Base-by-base conservation (phyloP, 2,797 vertebrate species). In the Pachyuromys duprasi region DNA sequence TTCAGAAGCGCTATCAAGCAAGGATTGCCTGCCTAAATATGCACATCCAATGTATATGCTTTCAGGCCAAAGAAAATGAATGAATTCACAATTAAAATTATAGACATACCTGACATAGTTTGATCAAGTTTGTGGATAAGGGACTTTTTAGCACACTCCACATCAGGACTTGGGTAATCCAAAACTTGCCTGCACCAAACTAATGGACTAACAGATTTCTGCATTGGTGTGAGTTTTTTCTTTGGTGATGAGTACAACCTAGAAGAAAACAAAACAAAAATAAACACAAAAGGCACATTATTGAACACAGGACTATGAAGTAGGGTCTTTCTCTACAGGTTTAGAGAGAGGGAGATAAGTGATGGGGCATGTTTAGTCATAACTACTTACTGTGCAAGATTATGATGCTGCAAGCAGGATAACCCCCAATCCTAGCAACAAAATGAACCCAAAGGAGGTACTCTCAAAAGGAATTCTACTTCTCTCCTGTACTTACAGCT, bases 151-250 rank as follows among this genome's bases (percentile, higher is more conserved):
- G 99, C 99, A 95, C 99, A 99, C 98, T 99, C 99, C 98, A 99
- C 99, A 89, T 99, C 99, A 96, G 99, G 99, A 97, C 99, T 99
- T 94, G 99, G 99, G 98, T 99, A 99, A 98, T 99, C 99, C 96
- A 99, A 97, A 92, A 99, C 99, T 97, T 99, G 99, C 94, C 99
- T 99, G 98, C 99, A 99, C 99, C 99, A 99, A 98, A 99, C 99
- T 15, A 99, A 98, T 0, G 99, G 99, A 98, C 99, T 99, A 97
- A 99, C 97, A 20, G 98, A 98, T 98, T 99, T 99, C 98, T 99
- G 99, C 93, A 99, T 93, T 65, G 99, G 99, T 94, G 99, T 99
- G 98, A 99, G 97, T 97, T 98, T 99, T 98, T 99, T 99, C 98
- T 99, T 99, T 42, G 99, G 99, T 98, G 98, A 99, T 4, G 98